Evolutionary conservation across 2,113 vertebrate species (phyloP), one percentile per base, ranked within the genome.

Genomic region (Tringa solitaria): DNA sequence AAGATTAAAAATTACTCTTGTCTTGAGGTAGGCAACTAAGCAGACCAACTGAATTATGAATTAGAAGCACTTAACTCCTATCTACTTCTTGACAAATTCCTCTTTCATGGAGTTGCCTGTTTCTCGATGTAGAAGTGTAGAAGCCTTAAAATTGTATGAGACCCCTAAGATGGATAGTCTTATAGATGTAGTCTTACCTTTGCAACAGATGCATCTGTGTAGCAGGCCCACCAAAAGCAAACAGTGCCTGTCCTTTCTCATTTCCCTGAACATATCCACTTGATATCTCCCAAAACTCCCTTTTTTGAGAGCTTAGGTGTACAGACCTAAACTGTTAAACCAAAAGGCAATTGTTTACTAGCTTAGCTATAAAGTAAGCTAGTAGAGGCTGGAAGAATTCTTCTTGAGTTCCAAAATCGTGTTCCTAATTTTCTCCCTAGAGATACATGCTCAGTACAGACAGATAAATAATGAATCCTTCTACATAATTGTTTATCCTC

Each of bases 381-480:
- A 41, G 43, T 3, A 59, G 26, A 75, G 68, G 19, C 16, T 43
- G 22, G n/a, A 68, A 87, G 37, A 75, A 69, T 35, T 69, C 33
- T 33, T 61, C 65, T 88, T 77, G 33, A 76, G 27, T 53, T 91
- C 69, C 64, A 81, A 81, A 43, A 43, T 8, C 2, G 0, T 14
- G 22, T 22, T 89, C 45, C 35, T 73, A 65, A 65, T 81, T 89
- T 27, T 73, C 13, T 70, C 41, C 51, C 59, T 37, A 63, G 84
- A 86, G 64, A 77, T 6, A 19, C 10, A 11, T 14, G 15, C 65
- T 87, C 35, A 35, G 37, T 60, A 68, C 53, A 75, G 46, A 51
- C 22, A 75, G n/a, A 26, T 89, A 75, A 93, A 82, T 82, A 82
- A 91, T 64, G 24, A 72, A 91, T 79, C 39, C 30, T 75, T 80